Conservation (phyloP, 2,888 invertebrate genomes). For the Tiliacea citrago region DNA sequence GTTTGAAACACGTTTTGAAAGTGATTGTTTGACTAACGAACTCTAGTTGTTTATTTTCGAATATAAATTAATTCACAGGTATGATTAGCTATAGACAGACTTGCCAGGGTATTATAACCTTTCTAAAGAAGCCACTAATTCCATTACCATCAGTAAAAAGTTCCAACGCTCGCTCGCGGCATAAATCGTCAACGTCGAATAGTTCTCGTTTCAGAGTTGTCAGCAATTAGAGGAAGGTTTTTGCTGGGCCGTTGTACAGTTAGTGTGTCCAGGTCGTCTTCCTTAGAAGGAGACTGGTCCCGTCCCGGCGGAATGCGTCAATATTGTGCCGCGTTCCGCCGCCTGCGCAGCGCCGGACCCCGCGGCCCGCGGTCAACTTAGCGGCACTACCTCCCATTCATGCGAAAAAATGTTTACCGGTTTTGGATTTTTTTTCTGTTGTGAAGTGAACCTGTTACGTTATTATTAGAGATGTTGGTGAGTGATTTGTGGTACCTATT, state of each 20-base stretch:
- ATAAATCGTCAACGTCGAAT: slow-evolving; percentile 61
- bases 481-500: slow-evolving; percentile 20
- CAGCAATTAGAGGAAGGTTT: slow-evolving; percentile 82
- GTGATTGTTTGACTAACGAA: slow-evolving; percentile 33
- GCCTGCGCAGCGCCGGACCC: slow-evolving; percentile 19
- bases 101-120: slow-evolving; percentile 9
- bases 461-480: slow-evolving; percentile 38
- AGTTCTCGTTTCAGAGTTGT: slow-evolving; percentile 71
- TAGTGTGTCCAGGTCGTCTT: slow-evolving; percentile 81
- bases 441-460: slow-evolving; percentile 43
- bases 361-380: slow-evolving; percentile 60
- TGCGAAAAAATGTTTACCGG: slow-evolving; percentile 65
- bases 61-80: slow-evolving; percentile 28
- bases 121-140: slow-evolving; percentile 23
- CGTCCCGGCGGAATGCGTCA: slow-evolving; percentile 81
- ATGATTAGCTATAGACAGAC: neutral
- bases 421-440: slow-evolving; percentile 61
- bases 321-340: slow-evolving; percentile 75
- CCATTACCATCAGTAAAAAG: slow-evolving; percentile 40
- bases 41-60: slow-evolving; percentile 10
- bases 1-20: slow-evolving; percentile 40
- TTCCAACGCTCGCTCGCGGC: slow-evolving; percentile 23
- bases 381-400: slow-evolving; percentile 67
- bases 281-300: slow-evolving; percentile 84
- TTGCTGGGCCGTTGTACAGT: slow-evolving; percentile 81